Conservation (phyloP, 1,140 invertebrate species). For the Achroia grisella region DNA sequence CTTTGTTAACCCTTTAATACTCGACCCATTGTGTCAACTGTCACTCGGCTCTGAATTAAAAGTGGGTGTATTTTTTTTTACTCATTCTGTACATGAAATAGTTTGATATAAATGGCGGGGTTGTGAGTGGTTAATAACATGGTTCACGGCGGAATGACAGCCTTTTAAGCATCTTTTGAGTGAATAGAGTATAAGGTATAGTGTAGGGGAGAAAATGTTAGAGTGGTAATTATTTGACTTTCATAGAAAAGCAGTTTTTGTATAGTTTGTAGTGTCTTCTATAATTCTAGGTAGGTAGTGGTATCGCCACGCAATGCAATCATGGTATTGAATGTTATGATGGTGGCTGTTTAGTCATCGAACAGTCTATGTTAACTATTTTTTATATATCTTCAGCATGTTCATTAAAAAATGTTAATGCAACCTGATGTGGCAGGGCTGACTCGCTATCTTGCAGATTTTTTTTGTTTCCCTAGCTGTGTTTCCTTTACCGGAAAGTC, state of each 20-base stretch:
- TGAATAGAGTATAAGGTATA: slow-evolving; percentile 9
- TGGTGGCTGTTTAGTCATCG: no score
- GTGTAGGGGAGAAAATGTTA: slow-evolving; percentile 3
- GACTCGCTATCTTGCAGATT: no score
- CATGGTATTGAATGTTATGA: no score
- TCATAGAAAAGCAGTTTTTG: slow-evolving; percentile 5
- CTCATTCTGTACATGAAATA: slow-evolving; percentile 17
- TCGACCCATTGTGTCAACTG: slow-evolving; percentile 57
- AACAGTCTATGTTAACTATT: no score
- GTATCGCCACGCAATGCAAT: no score
- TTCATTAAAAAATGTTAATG: no score
- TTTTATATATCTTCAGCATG: no score
- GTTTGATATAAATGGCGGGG: slow-evolving; percentile 18
- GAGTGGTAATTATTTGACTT: slow-evolving; percentile 20
- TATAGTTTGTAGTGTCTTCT: not conserved
- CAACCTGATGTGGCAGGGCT: no score
- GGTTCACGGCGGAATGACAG: slow-evolving; percentile 42
- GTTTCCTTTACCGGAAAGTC: no score
- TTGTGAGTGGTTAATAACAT: slow-evolving; percentile 44
- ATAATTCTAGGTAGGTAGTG: no score
- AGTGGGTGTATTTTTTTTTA: slow-evolving; percentile 60
- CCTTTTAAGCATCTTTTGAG: slow-evolving; percentile 34
- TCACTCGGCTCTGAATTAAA: slow-evolving; percentile 51
- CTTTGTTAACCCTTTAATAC: slow-evolving; percentile 56
- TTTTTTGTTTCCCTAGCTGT: no score